These are phyloP conservation scores for Rutpela maculata DNA, from an alignment of 2,888 invertebrate genomes.

Conservation along the genomic window DNA sequence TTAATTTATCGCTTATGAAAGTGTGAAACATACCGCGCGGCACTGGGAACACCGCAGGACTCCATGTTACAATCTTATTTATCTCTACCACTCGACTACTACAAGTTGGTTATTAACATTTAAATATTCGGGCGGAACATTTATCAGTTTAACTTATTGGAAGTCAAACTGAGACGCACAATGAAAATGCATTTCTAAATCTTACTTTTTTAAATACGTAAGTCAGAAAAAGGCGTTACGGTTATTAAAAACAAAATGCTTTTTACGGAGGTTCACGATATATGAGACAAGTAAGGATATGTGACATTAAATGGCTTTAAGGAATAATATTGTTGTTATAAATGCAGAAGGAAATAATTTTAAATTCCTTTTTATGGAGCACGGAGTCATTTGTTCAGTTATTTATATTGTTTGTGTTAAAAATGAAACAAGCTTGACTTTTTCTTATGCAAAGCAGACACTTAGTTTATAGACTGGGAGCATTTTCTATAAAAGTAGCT, in stretches of 20 bases:
- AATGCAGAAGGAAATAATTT: conserved; percentile 50
- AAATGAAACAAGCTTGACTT: conserved; percentile 25
- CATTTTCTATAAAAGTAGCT: no score
- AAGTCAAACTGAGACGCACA: conserved; percentile 61
- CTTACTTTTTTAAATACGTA: conserved; percentile 52
- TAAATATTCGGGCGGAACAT: conserved; percentile 66
- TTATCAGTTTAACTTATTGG: conserved; percentile 63
- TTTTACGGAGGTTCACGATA: conserved; percentile 40
- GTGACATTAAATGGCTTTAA: conserved; percentile 49
- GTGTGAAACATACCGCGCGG: conserved; percentile 71
- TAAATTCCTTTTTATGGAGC: conserved; percentile 49
- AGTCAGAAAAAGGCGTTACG: conserved; percentile 46
- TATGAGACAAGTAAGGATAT: conserved; percentile 47
- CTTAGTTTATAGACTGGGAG: no score
- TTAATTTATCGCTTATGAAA: conserved; percentile 71
- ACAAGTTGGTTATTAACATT: conserved; percentile 69
- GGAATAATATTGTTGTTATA: conserved; percentile 45
- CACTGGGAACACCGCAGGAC: conserved; percentile 70
- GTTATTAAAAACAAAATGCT: conserved; percentile 52
- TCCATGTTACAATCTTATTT: conserved; percentile 72
- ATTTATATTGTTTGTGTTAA: conserved; percentile 35
- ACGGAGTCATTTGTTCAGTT: conserved; percentile 44
- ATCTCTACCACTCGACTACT: conserved; percentile 69
- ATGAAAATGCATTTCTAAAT: conserved; percentile 58
- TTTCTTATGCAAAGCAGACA: conserved; percentile 21